phyloP scores from a whole-genome alignment of 2,888 invertebrate genomes.

The Drosophila mettleri region DNA sequence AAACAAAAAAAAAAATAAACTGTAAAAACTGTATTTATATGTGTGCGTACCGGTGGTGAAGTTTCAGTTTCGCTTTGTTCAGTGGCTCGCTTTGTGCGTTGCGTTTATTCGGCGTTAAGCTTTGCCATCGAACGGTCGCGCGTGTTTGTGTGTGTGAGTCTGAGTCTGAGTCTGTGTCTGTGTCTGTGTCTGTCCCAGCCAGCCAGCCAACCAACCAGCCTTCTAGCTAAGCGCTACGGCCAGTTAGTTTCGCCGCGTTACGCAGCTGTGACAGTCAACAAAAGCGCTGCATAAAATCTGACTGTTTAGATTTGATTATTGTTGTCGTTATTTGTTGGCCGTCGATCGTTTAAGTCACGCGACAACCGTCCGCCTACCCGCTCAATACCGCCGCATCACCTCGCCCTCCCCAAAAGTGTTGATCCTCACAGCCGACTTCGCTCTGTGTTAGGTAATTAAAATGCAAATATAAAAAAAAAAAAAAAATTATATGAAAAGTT shows the following conservation, averaged over 20 bases:
- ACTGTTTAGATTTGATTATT: conserved; percentile 15
- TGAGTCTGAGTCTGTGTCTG: background rate
- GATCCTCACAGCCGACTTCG: conserved; percentile 28
- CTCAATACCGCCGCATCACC: background rate
- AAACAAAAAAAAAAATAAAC: background rate
- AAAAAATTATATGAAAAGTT: conserved; percentile 3
- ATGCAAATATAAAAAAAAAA: conserved; percentile 18
- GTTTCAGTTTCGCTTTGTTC: conserved; percentile 54
- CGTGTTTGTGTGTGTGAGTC: conserved; percentile 19
- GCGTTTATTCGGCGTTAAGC: conserved; percentile 83
- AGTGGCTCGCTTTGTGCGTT: conserved; percentile 55
- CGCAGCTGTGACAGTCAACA: conserved; percentile 41
- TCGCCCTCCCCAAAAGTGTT: conserved; percentile 7
- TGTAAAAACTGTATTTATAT: conserved; percentile 38
- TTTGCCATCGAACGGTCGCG: conserved; percentile 83
- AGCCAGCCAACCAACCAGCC: background rate
- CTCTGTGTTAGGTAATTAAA: conserved; percentile 76
- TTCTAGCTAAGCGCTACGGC: conserved; percentile 40
- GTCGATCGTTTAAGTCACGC: conserved; percentile 10
- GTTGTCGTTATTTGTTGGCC: conserved; percentile 5
- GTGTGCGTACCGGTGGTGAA: conserved; percentile 63
- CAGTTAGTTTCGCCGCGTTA: conserved; percentile 53
- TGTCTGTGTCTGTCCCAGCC: background rate
- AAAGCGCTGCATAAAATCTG: conserved; percentile 20
- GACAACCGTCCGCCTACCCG: conserved; percentile 5